These are phyloP conservation scores for Pristionchus japonicus DNA, from an alignment of 2,888 invertebrate species.

Conservation along the genomic window DNA sequence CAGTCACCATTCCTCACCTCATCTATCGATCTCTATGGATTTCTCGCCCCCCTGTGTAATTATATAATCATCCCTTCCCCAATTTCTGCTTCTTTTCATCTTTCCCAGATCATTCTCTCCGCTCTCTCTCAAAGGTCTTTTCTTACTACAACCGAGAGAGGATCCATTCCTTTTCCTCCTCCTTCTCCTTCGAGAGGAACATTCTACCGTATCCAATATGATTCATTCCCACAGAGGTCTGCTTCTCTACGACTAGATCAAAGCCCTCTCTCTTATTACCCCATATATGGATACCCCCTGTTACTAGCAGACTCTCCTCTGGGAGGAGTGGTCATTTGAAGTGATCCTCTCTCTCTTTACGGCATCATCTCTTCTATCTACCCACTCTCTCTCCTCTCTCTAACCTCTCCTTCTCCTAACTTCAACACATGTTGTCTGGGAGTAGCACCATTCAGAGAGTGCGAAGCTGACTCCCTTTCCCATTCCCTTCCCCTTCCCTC, in stretches of 20 bases:
- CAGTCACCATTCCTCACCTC: not conserved
- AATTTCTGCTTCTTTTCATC: constrained; percentile 26
- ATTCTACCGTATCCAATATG: constrained; percentile 45
- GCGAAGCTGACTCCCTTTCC: not conserved
- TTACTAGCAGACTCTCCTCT: not conserved
- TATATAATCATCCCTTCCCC: constrained; percentile 27
- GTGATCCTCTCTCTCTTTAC: constrained; percentile 45
- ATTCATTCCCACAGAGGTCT: constrained; percentile 47
- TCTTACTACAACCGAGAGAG: constrained; percentile 34
- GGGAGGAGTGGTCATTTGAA: not conserved
- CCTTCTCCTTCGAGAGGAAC: not conserved
- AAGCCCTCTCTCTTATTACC: constrained; percentile 47
- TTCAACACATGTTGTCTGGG: constrained; percentile 28
- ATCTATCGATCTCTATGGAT: not conserved
- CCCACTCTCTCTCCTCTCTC: constrained; percentile 30
- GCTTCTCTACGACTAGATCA: not conserved
- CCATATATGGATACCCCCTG: constrained; percentile 50
- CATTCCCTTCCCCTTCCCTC: not conserved
- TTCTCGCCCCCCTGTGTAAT: not conserved
- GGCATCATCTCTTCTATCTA: constrained; percentile 48
- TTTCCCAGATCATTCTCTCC: constrained; percentile 23
- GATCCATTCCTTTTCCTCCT: constrained; percentile 45
- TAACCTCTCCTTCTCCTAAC: constrained; percentile 38
- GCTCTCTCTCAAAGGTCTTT: constrained; percentile 20
- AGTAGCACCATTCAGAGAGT: constrained; percentile 20